These are phyloP conservation scores for Enchytraeus crypticus DNA, from an alignment of 2,888 invertebrate species.

Conservation along the genomic window DNA sequence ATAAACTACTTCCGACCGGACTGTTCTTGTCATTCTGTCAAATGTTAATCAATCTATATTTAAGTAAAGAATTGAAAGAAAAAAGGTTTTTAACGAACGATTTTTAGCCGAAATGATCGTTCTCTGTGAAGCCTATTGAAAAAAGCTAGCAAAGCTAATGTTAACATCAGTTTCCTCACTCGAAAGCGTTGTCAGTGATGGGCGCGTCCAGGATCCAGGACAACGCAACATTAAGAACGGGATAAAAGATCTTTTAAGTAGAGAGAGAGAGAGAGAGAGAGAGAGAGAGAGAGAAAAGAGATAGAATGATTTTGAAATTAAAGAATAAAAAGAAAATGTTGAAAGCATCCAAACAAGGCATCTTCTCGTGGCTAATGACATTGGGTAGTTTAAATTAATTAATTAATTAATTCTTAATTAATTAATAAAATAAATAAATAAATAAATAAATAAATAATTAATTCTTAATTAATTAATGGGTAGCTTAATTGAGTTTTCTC, in stretches of 20 bases:
- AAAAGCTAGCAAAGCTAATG: no score
- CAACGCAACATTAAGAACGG: no score
- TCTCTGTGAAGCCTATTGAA: no score
- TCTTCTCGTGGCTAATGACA: background rate
- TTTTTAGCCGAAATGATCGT: no score
- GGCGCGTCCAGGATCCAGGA: no score
- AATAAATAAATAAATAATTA: background rate
- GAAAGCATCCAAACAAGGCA: background rate
- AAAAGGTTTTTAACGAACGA: no score
- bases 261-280: background rate
- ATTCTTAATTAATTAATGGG: no score
- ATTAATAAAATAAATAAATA: background rate
- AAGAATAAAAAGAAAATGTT: background rate
- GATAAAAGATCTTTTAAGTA: no score
- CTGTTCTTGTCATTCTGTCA: background rate
- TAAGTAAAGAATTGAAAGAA: background rate
- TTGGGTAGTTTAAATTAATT: background rate
- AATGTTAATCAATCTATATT: background rate
- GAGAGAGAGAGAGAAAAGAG: background rate
- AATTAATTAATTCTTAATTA: background rate
- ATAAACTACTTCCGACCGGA: conserved; percentile 1
- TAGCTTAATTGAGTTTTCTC: no score
- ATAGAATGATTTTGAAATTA: background rate
- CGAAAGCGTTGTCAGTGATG: no score
- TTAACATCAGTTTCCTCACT: no score